Conservation (phyloP, 2,888 invertebrate species). For the Apodemia zela region DNA sequence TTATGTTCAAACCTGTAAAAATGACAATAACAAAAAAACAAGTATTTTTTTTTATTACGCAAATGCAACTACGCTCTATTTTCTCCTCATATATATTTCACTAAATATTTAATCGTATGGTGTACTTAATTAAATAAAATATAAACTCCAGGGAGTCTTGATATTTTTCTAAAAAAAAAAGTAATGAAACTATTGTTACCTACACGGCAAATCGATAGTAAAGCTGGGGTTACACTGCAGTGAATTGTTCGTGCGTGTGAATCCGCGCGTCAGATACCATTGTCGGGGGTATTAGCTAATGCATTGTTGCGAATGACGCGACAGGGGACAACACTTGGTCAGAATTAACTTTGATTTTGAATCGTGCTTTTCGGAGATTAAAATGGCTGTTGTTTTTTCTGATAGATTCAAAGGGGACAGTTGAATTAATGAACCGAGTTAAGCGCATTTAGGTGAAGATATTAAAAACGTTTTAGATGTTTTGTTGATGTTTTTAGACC, state of each 20-base stretch:
- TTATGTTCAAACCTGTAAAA: too few species aligned
- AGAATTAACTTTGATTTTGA: constrained; percentile 31
- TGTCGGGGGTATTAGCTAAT: constrained; percentile 55
- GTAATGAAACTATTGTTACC: constrained; percentile 15
- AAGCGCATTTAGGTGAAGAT: constrained; percentile 17
- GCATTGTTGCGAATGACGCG: constrained; percentile 42
- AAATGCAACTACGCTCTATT: too few species aligned
- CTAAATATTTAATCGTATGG: too few species aligned
- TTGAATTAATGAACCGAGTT: constrained; percentile 22
- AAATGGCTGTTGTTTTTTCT: constrained; percentile 33
- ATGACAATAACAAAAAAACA: too few species aligned
- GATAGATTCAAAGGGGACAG: constrained; percentile 22
- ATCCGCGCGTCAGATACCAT: constrained; percentile 47
- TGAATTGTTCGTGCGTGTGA: constrained; percentile 52
- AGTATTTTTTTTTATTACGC: too few species aligned
- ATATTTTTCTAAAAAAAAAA: not conserved
- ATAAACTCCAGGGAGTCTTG: too few species aligned
- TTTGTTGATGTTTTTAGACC: not conserved
- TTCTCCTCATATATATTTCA: too few species aligned
- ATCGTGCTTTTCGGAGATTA: constrained; percentile 30
- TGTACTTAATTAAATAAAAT: too few species aligned
- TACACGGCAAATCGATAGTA: constrained; percentile 35
- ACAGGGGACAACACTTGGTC: constrained; percentile 29
- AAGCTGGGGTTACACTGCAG: constrained; percentile 44
- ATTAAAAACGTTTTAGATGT: constrained; percentile 9